Conservation (phyloP, 2,888 invertebrate genomes). For the Pseudanteris insignis region DNA sequence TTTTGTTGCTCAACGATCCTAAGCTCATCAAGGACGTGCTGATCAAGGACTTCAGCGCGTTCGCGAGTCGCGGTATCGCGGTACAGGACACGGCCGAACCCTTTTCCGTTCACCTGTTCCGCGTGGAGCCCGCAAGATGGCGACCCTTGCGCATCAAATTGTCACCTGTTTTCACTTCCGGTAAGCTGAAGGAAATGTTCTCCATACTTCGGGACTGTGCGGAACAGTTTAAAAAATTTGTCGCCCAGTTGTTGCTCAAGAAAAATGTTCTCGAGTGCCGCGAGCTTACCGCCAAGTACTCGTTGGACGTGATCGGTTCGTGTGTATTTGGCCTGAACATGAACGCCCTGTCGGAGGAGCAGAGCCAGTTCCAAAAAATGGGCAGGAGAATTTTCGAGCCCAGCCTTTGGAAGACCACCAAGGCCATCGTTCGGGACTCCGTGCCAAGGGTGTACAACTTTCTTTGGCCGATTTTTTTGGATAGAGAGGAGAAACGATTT, state of each 20-base stretch:
- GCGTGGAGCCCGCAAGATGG: background rate
- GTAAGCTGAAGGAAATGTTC: conserved; percentile 68
- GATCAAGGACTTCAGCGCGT: conserved; percentile 61
- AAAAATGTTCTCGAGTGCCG: background rate
- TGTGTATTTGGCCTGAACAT: conserved; percentile 66
- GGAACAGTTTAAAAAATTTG: background rate
- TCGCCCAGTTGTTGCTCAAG: background rate
- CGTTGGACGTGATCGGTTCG: conserved; percentile 66
- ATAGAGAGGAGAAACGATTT: conserved; percentile 52
- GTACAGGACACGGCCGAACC: conserved; percentile 58
- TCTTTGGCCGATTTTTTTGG: conserved; percentile 41
- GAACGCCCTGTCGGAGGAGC: conserved; percentile 59
- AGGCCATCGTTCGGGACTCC: conserved; percentile 43
- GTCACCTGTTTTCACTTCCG: conserved; percentile 68
- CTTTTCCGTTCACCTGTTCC: conserved; percentile 64
- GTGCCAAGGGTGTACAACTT: conserved; percentile 46
- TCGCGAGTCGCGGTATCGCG: conserved; percentile 52
- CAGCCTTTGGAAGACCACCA: background rate
- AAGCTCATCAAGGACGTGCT: conserved; percentile 61
- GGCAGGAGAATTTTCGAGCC: conserved; percentile 42
- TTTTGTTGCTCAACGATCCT: conserved; percentile 62
- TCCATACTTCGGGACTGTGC: conserved; percentile 66
- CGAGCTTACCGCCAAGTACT: conserved; percentile 54
- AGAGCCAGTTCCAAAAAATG: conserved; percentile 62
- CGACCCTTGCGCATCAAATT: conserved; percentile 64